These are phyloP conservation scores for Fundulus diaphanus DNA, from an alignment of 2,797 vertebrate species.

Conservation along the genomic window DNA sequence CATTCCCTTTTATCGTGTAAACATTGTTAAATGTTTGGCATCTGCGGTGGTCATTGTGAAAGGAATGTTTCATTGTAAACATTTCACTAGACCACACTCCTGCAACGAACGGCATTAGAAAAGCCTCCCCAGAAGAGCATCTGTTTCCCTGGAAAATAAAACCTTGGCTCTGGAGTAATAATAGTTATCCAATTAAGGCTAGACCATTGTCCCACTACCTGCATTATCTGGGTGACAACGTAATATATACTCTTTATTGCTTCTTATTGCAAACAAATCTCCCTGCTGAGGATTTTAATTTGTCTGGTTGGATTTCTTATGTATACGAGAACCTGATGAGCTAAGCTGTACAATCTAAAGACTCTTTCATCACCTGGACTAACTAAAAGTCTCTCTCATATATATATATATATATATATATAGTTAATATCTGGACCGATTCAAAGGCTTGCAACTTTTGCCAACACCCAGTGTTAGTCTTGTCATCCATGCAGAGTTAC, in stretches of 20 bases:
- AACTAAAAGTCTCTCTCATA: slow-evolving; percentile 10
- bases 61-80: slow-evolving; percentile 58
- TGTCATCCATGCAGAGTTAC: slow-evolving; percentile 48
- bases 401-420: neutral
- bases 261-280: slow-evolving; percentile 40
- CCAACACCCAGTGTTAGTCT: slow-evolving; percentile 37
- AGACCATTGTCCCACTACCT: slow-evolving; percentile 22
- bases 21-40: slow-evolving; percentile 21
- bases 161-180: slow-evolving; percentile 21
- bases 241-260: slow-evolving; percentile 62
- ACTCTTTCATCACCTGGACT: slow-evolving; percentile 10
- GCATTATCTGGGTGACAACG: slow-evolving; percentile 29
- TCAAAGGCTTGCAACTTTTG: slow-evolving; percentile 16
- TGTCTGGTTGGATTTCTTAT: slow-evolving; percentile 15
- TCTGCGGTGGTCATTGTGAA: slow-evolving; percentile 29
- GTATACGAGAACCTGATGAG: slow-evolving; percentile 8
- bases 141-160: slow-evolving; percentile 38
- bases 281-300: slow-evolving; percentile 11
- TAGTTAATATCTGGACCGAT: slow-evolving; percentile 28
- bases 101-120: slow-evolving; percentile 2
- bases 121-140: slow-evolving; percentile 37
- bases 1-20: slow-evolving; percentile 28
- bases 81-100: slow-evolving; percentile 36
- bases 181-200: slow-evolving; percentile 57
- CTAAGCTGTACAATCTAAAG: slow-evolving; percentile 8